Conservation (phyloP, 2,888 invertebrate species). For the Campoletis raptor region DNA sequence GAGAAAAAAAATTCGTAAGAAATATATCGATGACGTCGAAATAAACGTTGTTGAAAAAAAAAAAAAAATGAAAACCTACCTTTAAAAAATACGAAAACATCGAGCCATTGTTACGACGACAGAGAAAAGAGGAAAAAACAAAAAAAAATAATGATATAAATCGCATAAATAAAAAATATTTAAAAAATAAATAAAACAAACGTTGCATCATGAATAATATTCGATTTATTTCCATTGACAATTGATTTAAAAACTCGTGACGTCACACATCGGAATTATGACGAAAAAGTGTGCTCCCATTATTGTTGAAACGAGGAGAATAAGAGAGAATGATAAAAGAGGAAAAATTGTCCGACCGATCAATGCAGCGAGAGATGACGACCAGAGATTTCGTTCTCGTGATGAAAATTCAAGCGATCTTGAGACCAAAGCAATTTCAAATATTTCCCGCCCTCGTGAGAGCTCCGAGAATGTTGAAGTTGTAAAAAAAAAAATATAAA, state of each 20-base stretch:
- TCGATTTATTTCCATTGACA: not conserved
- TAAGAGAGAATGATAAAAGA: conserved; percentile 13
- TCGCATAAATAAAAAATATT: not conserved
- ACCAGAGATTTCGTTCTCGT: conserved; percentile 24
- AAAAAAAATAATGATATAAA: not conserved
- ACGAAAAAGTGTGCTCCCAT: not conserved
- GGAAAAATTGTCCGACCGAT: conserved; percentile 35
- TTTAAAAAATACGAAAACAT: not conserved
- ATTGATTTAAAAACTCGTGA: not conserved
- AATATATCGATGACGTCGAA: not conserved
- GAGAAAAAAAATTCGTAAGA: not conserved
- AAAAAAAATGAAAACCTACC: not conserved
- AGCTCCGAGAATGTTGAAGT: not conserved
- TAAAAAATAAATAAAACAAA: not conserved
- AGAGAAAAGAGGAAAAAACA: not conserved
- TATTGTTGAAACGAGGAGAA: not conserved
- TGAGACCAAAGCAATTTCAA: not conserved
- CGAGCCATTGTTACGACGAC: not conserved
- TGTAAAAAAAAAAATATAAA: not conserved
- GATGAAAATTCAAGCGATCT: conserved; percentile 11
- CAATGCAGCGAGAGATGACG: conserved; percentile 48
- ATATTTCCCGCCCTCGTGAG: conserved; percentile 4
- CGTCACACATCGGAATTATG: not conserved
- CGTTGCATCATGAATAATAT: not conserved
- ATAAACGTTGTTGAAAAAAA: no score